A percentile compares a stretch with the other conserved stretches of the same genome.
phyloP scores from a whole-genome alignment of 1,140 invertebrate species.

The Hestina assimilis region DNA sequence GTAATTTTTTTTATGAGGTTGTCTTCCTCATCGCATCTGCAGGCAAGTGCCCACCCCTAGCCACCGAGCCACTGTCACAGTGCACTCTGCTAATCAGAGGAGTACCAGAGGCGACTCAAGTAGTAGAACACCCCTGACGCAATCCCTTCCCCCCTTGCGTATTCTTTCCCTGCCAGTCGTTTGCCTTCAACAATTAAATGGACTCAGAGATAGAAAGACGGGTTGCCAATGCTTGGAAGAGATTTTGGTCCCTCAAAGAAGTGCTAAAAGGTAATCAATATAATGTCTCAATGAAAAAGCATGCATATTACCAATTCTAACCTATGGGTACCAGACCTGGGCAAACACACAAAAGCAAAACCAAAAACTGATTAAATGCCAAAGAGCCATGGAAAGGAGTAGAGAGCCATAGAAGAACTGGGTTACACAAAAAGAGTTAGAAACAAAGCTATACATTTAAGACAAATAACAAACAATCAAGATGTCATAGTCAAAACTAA shows the following conservation, averaged over 20 bases:
- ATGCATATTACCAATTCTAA: slow-evolving; percentile 1
- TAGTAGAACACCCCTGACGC: no score
- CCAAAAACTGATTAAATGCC: slow-evolving; percentile 2
- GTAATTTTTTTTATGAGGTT: no score
- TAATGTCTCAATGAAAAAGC: not conserved
- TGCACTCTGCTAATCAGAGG: no score
- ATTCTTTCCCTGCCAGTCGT: no score
- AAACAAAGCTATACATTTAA: not conserved
- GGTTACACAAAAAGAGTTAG: slow-evolving; percentile 1
- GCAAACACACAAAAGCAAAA: not conserved
- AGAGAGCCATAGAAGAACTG: no score
- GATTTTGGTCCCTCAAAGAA: slow-evolving; percentile 5
- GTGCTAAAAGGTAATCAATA: slow-evolving; percentile 2
- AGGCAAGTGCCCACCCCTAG: no score
- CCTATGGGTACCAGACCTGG: not conserved
- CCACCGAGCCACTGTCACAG: no score
- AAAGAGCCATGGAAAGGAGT: slow-evolving; percentile 3
- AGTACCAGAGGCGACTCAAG: no score
- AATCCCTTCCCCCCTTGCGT: no score
- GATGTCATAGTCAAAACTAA: not conserved
- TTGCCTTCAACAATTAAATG: no score
- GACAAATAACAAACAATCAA: slow-evolving; percentile 1
- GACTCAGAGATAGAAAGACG: not conserved
- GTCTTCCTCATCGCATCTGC: no score
- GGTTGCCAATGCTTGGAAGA: not conserved